Base-by-base conservation (phyloP, 2,797 vertebrate species). In the Acrossocheilus wenchowensis region DNA sequence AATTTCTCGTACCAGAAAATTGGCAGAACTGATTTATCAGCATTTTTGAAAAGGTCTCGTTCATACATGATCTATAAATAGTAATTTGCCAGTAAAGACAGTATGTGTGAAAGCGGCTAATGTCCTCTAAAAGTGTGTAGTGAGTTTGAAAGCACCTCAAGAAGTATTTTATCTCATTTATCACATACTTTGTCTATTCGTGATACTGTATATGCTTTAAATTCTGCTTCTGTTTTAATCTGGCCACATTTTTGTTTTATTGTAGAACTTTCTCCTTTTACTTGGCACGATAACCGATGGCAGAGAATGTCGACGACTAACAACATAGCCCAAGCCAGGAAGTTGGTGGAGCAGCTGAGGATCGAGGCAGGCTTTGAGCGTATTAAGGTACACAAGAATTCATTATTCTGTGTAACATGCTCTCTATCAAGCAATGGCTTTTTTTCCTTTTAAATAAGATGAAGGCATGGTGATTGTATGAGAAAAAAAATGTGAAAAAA, bases 311-410 rank as follows among this genome's bases (percentile, higher is more conserved):
- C 98, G 87, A 96, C 96, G 21, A 97, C 95, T 97, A 99, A 99
- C 95, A 99, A 98, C 94, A 97, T 98, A 84, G 98, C 97, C 2
- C 98, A 99, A 94, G 98, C 97, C 92, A 95, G 98, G 82, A 99
- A 99, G 94, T 96, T 99, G 93, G 98, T 99, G 94, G 98, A 99
- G 92, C 98, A 99, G 95, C 96, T 99, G 88, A 96, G 98, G 92
- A 97, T 99, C 0, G 98, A 99, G 87, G 98, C 98, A 1, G 98
- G 98, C 4, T 94, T 98, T 1, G 98, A 99, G 90, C 95, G 98
- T 85, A 97, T 99, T 86, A 99, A 99, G 97, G 98, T 99, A 91
- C 17, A 90, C 91, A 30, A 54, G 17, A 23, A 62, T 48, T 30
- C 14, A 34, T 43, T 72, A 4, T 78, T 41, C 21, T 0, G 21